A percentile compares a stretch with the other conserved stretches of the same genome.
phyloP scores from a whole-genome alignment of 2,113 vertebrate species.

The Tonatia bakeri region DNA sequence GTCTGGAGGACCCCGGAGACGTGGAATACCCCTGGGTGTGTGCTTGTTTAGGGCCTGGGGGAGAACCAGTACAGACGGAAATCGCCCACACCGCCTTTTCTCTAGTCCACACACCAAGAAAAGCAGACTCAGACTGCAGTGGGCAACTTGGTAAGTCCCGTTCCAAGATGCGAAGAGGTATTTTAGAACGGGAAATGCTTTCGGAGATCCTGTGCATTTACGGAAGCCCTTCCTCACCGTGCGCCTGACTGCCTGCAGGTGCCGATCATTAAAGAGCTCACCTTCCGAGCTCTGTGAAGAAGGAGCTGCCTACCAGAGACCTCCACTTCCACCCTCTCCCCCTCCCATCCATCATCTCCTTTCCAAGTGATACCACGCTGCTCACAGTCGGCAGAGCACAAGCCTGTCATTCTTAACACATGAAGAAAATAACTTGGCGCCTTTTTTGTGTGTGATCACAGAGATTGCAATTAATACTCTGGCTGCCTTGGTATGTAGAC shows the following conservation, averaged over 20 bases:
- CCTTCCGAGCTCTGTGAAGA: not conserved
- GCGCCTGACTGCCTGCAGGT: not conserved
- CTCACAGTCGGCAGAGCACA: not conserved
- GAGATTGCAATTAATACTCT: conserved; percentile 30
- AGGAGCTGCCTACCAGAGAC: not conserved
- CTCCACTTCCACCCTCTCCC: not conserved
- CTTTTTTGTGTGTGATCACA: not conserved
- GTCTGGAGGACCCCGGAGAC: not conserved
- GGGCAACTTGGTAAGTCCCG: not conserved
- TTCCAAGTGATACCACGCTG: not conserved
- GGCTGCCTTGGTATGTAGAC: conserved; percentile 55
- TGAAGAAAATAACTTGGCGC: not conserved
- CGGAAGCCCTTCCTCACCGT: not conserved
- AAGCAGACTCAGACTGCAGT: not conserved
- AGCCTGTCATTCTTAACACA: conserved; percentile 57
- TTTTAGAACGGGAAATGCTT: not conserved
- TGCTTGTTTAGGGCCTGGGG: not conserved
- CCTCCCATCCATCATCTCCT: not conserved
- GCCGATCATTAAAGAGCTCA: not conserved
- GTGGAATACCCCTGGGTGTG: accelerated
- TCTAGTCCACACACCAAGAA: not conserved
- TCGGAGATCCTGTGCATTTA: not conserved
- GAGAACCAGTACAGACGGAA: not conserved
- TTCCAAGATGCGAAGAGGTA: not conserved
- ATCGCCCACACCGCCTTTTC: not conserved